A percentile compares a stretch with the other conserved stretches of the same genome.
Evolutionary conservation across 2,113 vertebrate genomes (phyloP).

Genomic region (Fukomys damarensis): DNA sequence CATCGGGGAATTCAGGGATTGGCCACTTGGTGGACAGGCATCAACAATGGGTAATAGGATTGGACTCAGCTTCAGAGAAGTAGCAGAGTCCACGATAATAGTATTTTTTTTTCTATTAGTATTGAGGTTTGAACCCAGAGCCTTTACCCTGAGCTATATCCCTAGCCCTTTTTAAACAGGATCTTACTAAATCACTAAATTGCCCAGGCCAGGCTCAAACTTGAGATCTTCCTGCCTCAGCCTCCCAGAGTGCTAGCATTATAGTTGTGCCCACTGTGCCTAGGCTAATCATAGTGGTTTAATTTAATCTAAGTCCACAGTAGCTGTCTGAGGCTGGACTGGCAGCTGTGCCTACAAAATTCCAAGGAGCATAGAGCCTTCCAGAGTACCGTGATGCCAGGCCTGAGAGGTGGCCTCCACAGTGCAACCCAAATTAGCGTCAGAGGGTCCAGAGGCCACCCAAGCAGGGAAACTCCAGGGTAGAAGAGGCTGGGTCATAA

Average conservation of each 20-base stretch:
- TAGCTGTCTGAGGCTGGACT: neutral
- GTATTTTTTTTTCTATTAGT: neutral
- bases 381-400: neutral
- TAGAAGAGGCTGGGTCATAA: neutral
- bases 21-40: neutral
- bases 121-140: neutral
- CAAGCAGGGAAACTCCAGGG: neutral
- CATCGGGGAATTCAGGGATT: neutral
- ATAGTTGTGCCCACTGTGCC: neutral
- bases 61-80: neutral
- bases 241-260: neutral
- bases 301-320: neutral
- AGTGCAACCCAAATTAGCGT: neutral
- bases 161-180: neutral
- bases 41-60: accelerated
- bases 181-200: neutral
- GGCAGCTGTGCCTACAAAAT: neutral
- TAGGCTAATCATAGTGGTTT: neutral
- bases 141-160: neutral
- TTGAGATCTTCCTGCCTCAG: neutral
- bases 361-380: neutral
- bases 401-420: neutral
- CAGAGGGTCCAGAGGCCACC: neutral
- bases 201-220: neutral
- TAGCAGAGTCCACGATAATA: neutral